Conservation (phyloP, 2,113 vertebrate species). For the Oryzias woworae region DNA sequence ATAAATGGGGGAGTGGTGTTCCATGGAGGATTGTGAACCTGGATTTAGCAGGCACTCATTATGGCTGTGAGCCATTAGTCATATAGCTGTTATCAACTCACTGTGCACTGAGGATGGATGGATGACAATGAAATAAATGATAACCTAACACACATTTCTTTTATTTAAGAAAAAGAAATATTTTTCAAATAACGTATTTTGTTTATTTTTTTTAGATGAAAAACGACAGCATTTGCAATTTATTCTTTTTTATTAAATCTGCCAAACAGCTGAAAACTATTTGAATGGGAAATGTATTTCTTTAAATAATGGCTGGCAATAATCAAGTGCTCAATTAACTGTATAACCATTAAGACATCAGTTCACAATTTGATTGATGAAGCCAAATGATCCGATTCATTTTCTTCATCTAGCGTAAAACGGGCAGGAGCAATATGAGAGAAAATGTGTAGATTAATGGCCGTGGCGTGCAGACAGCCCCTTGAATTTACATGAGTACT, state of each 20-base stretch:
- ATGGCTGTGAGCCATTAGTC: slow-evolving; percentile 67
- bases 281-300: slow-evolving; percentile 64
- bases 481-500: slow-evolving; percentile 32
- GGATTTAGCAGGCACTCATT: slow-evolving; percentile 64
- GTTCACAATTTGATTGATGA: slow-evolving; percentile 96
- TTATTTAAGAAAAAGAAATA: slow-evolving; percentile 32
- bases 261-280: slow-evolving; percentile 28
- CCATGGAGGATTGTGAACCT: slow-evolving; percentile 49
- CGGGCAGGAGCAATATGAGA: slow-evolving; percentile 75
- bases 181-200: fast-evolving
- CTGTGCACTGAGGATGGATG: slow-evolving; percentile 73
- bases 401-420: slow-evolving; percentile 87
- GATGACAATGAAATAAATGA: slow-evolving; percentile 73
- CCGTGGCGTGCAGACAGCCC: slow-evolving; percentile 72
- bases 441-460: slow-evolving; percentile 85
- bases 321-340: slow-evolving; percentile 93
- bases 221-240: slow-evolving; percentile 3
- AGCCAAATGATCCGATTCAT: slow-evolving; percentile 89
- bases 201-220: not conserved
- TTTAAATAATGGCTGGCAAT: slow-evolving; percentile 80
- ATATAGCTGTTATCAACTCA: slow-evolving; percentile 68
- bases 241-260: slow-evolving; percentile 2
- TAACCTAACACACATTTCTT: slow-evolving; percentile 50
- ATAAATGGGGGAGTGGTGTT: slow-evolving; percentile 66
- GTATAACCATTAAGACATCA: slow-evolving; percentile 93